These are phyloP conservation scores for Minunthozetes semirufus DNA, from an alignment of 2,888 invertebrate genomes.

Conservation along the genomic window DNA sequence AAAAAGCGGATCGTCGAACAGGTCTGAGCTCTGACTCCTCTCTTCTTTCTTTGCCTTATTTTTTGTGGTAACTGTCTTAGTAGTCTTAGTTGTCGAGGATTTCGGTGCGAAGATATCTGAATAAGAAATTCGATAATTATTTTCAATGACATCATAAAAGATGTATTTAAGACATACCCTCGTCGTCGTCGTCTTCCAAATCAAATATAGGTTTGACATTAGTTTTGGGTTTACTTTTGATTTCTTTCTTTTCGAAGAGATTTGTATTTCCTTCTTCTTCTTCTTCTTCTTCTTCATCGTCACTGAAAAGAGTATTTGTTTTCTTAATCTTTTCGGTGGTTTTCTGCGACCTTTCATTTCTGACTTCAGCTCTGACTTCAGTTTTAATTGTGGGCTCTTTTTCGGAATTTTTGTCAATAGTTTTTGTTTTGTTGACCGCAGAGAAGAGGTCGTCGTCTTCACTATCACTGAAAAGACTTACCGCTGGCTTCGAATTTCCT, in stretches of 20 bases:
- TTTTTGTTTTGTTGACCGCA: constrained; percentile 9
- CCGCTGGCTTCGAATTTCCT: neutral
- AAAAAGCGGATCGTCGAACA: constrained; percentile 11
- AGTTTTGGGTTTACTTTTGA: neutral
- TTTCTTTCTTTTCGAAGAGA: neutral
- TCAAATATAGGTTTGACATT: constrained; percentile 11
- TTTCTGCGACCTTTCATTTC: neutral
- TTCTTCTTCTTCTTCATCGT: constrained; percentile 32
- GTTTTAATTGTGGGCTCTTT: neutral
- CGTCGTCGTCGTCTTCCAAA: neutral
- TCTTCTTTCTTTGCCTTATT: neutral
- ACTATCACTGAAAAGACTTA: constrained; percentile 29
- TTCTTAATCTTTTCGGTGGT: neutral
- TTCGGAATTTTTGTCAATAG: neutral
- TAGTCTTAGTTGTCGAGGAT: neutral
- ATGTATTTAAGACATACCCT: neutral
- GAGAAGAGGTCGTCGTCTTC: constrained; percentile 21
- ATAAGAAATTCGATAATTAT: neutral
- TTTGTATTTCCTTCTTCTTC: too few relatives aligned
- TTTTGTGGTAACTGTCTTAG: neutral
- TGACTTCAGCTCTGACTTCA: neutral
- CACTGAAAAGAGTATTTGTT: constrained; percentile 1
- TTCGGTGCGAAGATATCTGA: constrained; percentile 10
- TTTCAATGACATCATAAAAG: neutral
- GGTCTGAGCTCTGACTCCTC: neutral